Evolutionary conservation across 2,888 invertebrate species (phyloP), one percentile per base, ranked within the genome.

Genomic region (Salpingus planirostris): DNA sequence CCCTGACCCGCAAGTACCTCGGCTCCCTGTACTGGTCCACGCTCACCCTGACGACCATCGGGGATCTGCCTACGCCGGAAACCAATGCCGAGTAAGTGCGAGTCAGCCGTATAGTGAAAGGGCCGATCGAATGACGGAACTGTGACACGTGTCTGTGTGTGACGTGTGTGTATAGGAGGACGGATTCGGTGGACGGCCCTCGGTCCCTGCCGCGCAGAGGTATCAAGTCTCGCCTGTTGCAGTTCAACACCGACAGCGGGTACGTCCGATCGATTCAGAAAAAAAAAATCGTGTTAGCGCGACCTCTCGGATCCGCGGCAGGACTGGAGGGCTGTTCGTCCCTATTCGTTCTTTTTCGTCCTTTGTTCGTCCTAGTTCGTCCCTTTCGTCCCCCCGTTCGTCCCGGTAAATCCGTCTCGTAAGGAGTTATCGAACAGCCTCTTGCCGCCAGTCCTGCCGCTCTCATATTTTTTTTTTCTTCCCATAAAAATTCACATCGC

Each of bases 21-120:
- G 91, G 90, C 24, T 95, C 92, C 3, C 72, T 95, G 26, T 95
- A 95, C 68, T 95, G 95, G 95, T 93, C 95, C 2, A 95, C 93
- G 1, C 71, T 95, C 42, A 95, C 95, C 0, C 71, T 95, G 36
- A 95, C 95, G 21, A 95, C 95, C 23, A 95, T 95, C 44, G 95
- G 95, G 12, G 95, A 95, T 64, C 75, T 95, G 44, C 93, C 93
- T 2, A 92, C 91, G 3, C 95, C 95, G 1, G 91, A 92, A 63
- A 90, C 91, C 42, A 92, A 93, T 67, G 88, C 87, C 62, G 90
- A 95, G 95, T 95, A 73, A 90, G 93, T 85, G 42, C 38, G 36
- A n/a, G n/a, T n/a, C n/a, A n/a, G n/a, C n/a, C n/a, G 12, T 11
- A 24, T 26, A 28, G 11, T 24, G 10, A 24, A 24, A 24, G 7